Conservation (phyloP, 2,797 vertebrate genomes). For the Sebastolobus alascanus region DNA sequence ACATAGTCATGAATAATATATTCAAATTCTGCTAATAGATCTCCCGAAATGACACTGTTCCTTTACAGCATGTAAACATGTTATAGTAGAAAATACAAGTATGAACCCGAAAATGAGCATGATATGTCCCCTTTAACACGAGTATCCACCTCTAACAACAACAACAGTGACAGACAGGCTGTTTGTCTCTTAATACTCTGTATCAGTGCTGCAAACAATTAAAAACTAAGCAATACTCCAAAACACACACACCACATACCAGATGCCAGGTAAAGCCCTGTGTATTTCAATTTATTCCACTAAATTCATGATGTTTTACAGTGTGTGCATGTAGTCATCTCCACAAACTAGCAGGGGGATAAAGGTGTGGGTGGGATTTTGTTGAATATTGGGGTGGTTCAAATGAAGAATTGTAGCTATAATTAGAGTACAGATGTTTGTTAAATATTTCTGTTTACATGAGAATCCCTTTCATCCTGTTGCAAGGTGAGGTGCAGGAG, state of each 20-base stretch:
- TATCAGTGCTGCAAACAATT: not conserved
- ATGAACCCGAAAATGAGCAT: too few relatives aligned
- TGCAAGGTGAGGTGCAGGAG: too few relatives aligned
- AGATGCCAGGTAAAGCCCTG: not conserved
- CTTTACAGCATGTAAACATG: too few relatives aligned
- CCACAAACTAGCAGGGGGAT: not conserved
- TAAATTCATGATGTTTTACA: not conserved
- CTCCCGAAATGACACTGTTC: too few relatives aligned
- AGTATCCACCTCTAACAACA: slow-evolving; percentile 2
- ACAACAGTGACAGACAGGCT: not conserved
- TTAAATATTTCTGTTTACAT: not conserved
- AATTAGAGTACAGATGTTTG: slow-evolving; percentile 4
- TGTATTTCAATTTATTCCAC: not conserved
- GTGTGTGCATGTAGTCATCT: not conserved
- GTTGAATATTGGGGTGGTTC: not conserved
- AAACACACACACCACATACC: not conserved
- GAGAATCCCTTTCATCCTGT: not conserved
- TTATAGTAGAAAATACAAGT: not conserved
- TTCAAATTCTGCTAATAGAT: too few relatives aligned
- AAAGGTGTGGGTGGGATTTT: slow-evolving; percentile 3
- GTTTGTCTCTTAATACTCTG: slow-evolving; percentile 22
- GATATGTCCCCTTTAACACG: not conserved
- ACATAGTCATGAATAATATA: too few relatives aligned
- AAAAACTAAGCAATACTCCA: not conserved
- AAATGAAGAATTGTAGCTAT: not conserved